Base-by-base conservation (phyloP, 1,140 invertebrate genomes). In the Sarcophaga peregrina region DNA sequence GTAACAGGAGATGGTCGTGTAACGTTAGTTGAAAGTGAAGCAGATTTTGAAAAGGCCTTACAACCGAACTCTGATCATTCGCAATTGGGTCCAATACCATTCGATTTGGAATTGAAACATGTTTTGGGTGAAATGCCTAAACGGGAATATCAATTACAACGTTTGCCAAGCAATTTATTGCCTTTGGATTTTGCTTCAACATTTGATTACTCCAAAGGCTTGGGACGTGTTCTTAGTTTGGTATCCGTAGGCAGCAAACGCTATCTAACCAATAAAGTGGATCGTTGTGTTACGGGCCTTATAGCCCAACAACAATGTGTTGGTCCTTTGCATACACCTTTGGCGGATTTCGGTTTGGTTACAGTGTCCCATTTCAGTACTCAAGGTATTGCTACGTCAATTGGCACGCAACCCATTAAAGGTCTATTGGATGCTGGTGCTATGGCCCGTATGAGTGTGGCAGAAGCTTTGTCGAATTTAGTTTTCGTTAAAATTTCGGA, bases 301-400 rank as follows among this genome's bases (percentile, higher is more conserved):
- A 93, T 99, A 74, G 98, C 97, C 5, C 98, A 99, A 91, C 98
- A 99, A 87, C 98, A 99, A 90, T 99, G 98, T 90, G 97, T 99
- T 76, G 98, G 98, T 3, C 97, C 98, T 0, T 91, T 99, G 2
- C 98, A 99, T 89, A 98, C 97, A 8, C 98, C 98, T 3, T 91
- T 99, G 8, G 96, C 98, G 10, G 97, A 99, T 91, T 97, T 97
- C 82, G 98, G 96, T 1, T 94, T 99, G n/a, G 95, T 97, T 15
- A 96, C 97, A 6, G 92, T 98, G 15, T 97, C 95, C 2, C 92
- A 95, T 88, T 93, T 93, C 85, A 93, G 93, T 52, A 91, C 91
- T 3, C 93, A 94, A 82, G 98, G 98, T 20, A 95, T 96, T 5
- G 98, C 98, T 1, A 98, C 96, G 0, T 95, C 97, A 0, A 98